These are phyloP conservation scores for Microdon myrmicae DNA, from an alignment of 2,888 invertebrate genomes.

Conservation along the genomic window DNA sequence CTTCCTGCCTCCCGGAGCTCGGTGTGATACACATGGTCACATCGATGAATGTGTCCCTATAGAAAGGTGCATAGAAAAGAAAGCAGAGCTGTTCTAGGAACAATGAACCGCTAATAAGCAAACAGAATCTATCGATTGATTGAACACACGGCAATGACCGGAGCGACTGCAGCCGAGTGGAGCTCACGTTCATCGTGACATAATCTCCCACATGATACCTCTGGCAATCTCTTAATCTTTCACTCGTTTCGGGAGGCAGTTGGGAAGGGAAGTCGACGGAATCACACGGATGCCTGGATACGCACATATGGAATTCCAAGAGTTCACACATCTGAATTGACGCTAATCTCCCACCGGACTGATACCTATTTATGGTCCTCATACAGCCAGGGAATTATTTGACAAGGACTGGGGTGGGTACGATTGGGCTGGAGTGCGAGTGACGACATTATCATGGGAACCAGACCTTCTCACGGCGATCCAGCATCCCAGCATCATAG, in stretches of 20 bases:
- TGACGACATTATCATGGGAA: conserved; percentile 45
- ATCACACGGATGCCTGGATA: conserved; percentile 20
- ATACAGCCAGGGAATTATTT: conserved; percentile 12
- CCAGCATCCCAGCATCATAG: conserved; percentile 35
- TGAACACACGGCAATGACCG: too few species aligned
- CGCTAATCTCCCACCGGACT: conserved; percentile 38
- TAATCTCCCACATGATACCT: conserved; percentile 41
- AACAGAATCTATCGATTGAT: conserved; percentile 26
- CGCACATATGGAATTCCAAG: conserved; percentile 38
- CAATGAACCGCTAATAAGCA: conserved; percentile 35
- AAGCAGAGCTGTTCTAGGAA: conserved; percentile 34
- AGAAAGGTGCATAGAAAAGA: not conserved
- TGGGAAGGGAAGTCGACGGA: conserved; percentile 15
- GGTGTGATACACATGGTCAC: not conserved
- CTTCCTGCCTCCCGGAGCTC: conserved; percentile 14
- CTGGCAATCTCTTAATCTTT: conserved; percentile 41
- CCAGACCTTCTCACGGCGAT: conserved; percentile 17
- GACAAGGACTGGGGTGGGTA: not conserved
- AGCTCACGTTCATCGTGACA: conserved; percentile 42
- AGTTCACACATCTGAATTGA: conserved; percentile 42
- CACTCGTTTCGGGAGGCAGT: not conserved
- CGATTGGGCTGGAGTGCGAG: not conserved
- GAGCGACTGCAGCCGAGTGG: conserved; percentile 27
- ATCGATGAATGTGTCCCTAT: not conserved
- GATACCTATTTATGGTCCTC: too few species aligned